Evolutionary conservation across 2,888 invertebrate species (phyloP).

Genomic region (Beris morrisii): DNA sequence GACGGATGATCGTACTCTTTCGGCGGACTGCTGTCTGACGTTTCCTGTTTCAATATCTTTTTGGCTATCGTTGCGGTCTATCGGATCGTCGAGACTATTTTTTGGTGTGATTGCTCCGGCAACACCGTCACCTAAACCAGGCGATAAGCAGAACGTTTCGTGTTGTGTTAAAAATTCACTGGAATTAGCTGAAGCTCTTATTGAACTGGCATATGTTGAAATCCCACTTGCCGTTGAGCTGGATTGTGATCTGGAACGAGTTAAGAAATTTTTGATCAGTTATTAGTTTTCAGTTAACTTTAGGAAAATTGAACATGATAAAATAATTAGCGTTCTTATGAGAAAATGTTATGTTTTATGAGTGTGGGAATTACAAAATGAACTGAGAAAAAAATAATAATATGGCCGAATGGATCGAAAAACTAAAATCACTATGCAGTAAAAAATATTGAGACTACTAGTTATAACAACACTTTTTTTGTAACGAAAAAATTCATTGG

Average conservation of each 20-base stretch:
- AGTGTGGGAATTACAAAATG: neutral
- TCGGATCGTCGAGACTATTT: constrained; percentile 40
- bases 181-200: constrained; percentile 53
- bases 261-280: too few relatives aligned
- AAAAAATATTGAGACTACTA: too few relatives aligned
- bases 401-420: too few relatives aligned
- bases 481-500: too few relatives aligned
- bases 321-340: too few relatives aligned
- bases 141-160: constrained; percentile 54
- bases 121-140: constrained; percentile 41
- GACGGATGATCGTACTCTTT: neutral
- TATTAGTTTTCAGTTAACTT: too few relatives aligned
- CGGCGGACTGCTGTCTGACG: constrained; percentile 1
- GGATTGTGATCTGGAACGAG: constrained; percentile 49
- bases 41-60: constrained; percentile 36
- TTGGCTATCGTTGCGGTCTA: constrained; percentile 33
- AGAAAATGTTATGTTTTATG: too few relatives aligned
- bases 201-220: constrained; percentile 56
- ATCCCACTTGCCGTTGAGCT: constrained; percentile 53
- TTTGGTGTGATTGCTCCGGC: constrained; percentile 5
- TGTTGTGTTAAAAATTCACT: constrained; percentile 56
- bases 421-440: too few relatives aligned
- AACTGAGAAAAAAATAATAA: neutral
- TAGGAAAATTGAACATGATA: too few relatives aligned
- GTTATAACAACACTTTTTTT: too few relatives aligned